Evolutionary conservation across 2,888 invertebrate species (phyloP).

Genomic region (Criorhina ranunculi): DNA sequence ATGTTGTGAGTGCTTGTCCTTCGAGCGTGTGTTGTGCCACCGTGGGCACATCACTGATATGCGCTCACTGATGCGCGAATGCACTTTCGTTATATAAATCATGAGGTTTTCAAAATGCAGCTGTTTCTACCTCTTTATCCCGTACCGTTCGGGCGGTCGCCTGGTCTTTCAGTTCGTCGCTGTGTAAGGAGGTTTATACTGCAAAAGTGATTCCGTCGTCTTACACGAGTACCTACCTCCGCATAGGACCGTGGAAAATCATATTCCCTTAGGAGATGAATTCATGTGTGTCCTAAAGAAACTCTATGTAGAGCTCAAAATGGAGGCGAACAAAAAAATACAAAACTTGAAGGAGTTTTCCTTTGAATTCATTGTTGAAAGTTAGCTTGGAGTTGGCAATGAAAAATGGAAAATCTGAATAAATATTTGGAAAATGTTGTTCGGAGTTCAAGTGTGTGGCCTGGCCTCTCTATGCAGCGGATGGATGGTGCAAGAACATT

Average conservation of each 20-base stretch:
- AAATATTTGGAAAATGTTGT: slow-evolving; percentile 53
- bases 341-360: slow-evolving; percentile 61
- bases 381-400: slow-evolving; percentile 63
- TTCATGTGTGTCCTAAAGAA: slow-evolving; percentile 58
- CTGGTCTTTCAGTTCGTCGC: slow-evolving; percentile 29
- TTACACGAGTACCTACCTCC: slow-evolving; percentile 41
- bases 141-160: slow-evolving; percentile 27
- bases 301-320: slow-evolving; percentile 12
- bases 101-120: slow-evolving; percentile 68
- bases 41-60: slow-evolving; percentile 58
- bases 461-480: slow-evolving; percentile 7
- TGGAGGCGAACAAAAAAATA: neutral
- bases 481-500: slow-evolving; percentile 27
- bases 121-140: slow-evolving; percentile 70
- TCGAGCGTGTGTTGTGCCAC: slow-evolving; percentile 47
- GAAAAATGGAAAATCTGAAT: slow-evolving; percentile 66
- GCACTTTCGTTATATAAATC: slow-evolving; percentile 76
- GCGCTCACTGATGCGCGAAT: slow-evolving; percentile 74
- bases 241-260: slow-evolving; percentile 16
- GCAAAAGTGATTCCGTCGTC: slow-evolving; percentile 73
- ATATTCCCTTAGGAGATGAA: slow-evolving; percentile 59
- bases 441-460: slow-evolving; percentile 39
- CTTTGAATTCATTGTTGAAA: slow-evolving; percentile 71
- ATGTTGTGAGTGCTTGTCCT: slow-evolving; percentile 64
- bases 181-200: slow-evolving; percentile 53